Evolutionary conservation across 2,888 invertebrate genomes (phyloP), one percentile per base, ranked within the genome.

Genomic region (Catotricha subobsoleta): DNA sequence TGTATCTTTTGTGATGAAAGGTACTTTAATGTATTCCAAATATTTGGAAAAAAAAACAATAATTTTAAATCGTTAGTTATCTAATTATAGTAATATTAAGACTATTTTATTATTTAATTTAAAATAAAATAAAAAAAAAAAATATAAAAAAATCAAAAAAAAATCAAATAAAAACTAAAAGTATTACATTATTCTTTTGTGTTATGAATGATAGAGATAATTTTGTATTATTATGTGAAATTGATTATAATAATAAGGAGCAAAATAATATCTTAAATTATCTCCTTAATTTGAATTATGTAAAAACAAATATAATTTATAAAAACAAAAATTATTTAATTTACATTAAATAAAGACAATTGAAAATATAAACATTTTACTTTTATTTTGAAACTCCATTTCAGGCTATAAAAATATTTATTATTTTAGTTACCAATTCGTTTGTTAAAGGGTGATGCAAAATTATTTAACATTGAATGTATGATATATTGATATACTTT

Each of bases 1-100:
- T 37, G 42, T 44, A 44, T 44, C 44, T 44, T 44, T 44, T 44
- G 44, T 44, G 44, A 44, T 44, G 40, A 43, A 41, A 43, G 45
- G 45, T 43, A 43, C 43, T 39, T 40, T 36, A 42, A 37, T 18
- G 45, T 45, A 45, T 43, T 45, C 45, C 45, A 45, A 41, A 41
- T 45, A 35, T 43, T 39, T 45, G 42, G 43, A 42, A 43, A 44
- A 39, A n/a, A n/a, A 13, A 34, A 34, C 19, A n/a, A 16, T 20
- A 33, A 12, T 20, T 21, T n/a, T 13, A 30, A 16, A 3, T 8
- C 3, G 6, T 19, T 34, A 21, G 19, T 20, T 34, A 34, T 34
- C 21, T 34, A 16, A 13, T n/a, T 20, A 34, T 34, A n/a, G 19
- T 6, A n/a, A 4, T 34, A 21, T 34, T 8, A 10, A 3, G 19